Evolutionary conservation across 2,888 invertebrate genomes (phyloP), one percentile per base, ranked within the genome.

Genomic region (Drosophila picticornis): DNA sequence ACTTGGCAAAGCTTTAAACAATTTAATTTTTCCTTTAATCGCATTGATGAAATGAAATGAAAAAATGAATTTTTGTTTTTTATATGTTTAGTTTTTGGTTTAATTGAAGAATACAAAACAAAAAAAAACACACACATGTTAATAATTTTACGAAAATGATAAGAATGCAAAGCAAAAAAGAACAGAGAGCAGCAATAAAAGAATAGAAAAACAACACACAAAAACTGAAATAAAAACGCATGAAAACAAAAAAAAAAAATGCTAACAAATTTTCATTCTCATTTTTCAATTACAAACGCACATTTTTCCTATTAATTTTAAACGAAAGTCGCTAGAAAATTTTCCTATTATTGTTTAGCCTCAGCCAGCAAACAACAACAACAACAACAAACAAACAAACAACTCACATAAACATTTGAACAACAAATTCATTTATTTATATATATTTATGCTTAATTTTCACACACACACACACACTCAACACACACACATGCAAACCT

Each of bases 1-100:
- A 91, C 91, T 92, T 91, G 92, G 92, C 91, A 91, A 90, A 91
- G 92, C 91, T 91, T 91, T 91, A 91, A 84, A 84, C 90, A 85
- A 86, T 88, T 88, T 90, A 88, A 90, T 90, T 90, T 88, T 90
- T 89, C 80, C 80, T 80, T 72, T 40, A 66, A 61, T 51, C 65
- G 51, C 58, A 63, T 64, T 71, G 72, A 79, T 75, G 73, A 76
- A 75, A 77, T 72, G 70, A 73, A 80, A 74, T 70, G 73, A 72
- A 79, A 63, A 73, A 80, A 72, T 71, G 59, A 78, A 68, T 68
- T 81, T 85, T 84, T 87, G 72, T 84, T 89, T 81, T 81, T 73
- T 88, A 80, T 73, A 71, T 77, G 72, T 84, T 77, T 84, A 81
- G 71, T 80, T 89, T 84, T 87, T 84, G 78, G 80, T 73, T 84